Evolutionary conservation across 2,113 vertebrate species (phyloP).

Genomic region (Tautogolabrus adspersus): DNA sequence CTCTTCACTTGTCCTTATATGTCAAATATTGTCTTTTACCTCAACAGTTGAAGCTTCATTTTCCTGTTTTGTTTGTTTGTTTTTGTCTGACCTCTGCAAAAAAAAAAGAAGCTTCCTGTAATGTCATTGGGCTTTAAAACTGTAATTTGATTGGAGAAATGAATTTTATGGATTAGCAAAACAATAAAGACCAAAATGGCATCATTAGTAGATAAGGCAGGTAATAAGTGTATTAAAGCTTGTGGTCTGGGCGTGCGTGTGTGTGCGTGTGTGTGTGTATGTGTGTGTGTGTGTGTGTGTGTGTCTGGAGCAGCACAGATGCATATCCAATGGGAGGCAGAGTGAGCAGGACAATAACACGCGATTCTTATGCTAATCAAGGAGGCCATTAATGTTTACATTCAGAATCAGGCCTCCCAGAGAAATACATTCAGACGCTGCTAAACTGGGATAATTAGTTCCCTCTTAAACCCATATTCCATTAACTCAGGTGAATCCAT

Average conservation of each 20-base stretch:
- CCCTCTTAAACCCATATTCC: conserved; percentile 87
- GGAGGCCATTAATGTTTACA: conserved; percentile 88
- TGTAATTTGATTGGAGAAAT: conserved; percentile 78
- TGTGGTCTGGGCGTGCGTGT: conserved; percentile 26
- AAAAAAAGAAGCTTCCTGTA: conserved; percentile 42
- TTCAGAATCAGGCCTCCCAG: conserved; percentile 81
- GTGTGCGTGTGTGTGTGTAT: conserved; percentile 35
- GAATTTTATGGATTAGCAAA: conserved; percentile 75
- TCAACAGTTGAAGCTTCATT: conserved; percentile 43
- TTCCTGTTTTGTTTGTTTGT: conserved; percentile 47
- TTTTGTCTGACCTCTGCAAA: not conserved
- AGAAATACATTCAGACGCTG: conserved; percentile 80
- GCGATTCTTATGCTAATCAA: conserved; percentile 87
- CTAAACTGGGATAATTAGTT: conserved; percentile 86
- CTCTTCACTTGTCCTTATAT: conserved; percentile 44
- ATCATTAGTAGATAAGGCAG: conserved; percentile 79
- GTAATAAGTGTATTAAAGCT: conserved; percentile 84
- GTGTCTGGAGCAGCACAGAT: conserved; percentile 74
- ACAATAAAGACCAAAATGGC: conserved; percentile 73
- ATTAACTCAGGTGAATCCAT: conserved; percentile 87
- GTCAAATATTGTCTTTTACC: conserved; percentile 46
- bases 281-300: conserved; percentile 42
- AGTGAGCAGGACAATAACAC: conserved; percentile 81
- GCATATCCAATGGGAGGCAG: conserved; percentile 82
- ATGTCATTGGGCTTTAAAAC: conserved; percentile 79